Evolutionary conservation across 2,113 vertebrate genomes (phyloP).

Genomic region (Craseonycteris thonglongyai): DNA sequence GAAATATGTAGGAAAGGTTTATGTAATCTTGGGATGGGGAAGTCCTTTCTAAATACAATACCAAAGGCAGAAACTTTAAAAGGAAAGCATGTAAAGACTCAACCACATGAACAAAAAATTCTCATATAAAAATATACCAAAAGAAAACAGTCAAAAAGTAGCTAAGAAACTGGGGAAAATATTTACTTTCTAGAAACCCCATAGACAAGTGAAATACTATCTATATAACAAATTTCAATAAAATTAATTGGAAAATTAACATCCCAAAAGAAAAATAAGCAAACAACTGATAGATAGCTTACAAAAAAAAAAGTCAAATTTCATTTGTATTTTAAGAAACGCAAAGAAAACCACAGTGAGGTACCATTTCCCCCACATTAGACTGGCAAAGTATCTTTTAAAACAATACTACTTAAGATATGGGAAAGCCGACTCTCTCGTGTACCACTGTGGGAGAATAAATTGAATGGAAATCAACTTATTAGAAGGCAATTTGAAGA

Average conservation of each 20-base stretch:
- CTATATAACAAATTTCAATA: background rate
- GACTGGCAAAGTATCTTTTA: background rate
- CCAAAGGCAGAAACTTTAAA: slow-evolving; percentile 5
- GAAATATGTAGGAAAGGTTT: background rate
- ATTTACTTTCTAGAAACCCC: slow-evolving; percentile 4
- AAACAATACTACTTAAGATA: slow-evolving; percentile 21
- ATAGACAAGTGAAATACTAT: background rate
- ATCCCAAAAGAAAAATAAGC: slow-evolving; percentile 35
- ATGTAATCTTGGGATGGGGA: background rate
- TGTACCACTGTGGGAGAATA: background rate
- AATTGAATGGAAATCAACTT: background rate
- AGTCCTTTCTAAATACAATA: slow-evolving; percentile 19
- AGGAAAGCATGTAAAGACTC: background rate
- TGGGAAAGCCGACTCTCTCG: background rate
- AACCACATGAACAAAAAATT: background rate
- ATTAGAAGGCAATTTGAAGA: slow-evolving; percentile 8
- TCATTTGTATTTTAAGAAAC: slow-evolving; percentile 39
- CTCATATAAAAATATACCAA: background rate
- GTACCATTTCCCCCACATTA: slow-evolving; percentile 4
- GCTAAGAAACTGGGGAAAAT: background rate
- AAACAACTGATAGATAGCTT: background rate
- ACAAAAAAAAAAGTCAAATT: background rate
- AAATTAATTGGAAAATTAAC: slow-evolving; percentile 15
- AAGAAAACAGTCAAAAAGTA: slow-evolving; percentile 31
- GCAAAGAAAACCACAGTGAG: slow-evolving; percentile 19